Conservation (phyloP, 30 jellyfish, hydroid and myxozoan genomes). For the Aurelia sp. region DNA sequence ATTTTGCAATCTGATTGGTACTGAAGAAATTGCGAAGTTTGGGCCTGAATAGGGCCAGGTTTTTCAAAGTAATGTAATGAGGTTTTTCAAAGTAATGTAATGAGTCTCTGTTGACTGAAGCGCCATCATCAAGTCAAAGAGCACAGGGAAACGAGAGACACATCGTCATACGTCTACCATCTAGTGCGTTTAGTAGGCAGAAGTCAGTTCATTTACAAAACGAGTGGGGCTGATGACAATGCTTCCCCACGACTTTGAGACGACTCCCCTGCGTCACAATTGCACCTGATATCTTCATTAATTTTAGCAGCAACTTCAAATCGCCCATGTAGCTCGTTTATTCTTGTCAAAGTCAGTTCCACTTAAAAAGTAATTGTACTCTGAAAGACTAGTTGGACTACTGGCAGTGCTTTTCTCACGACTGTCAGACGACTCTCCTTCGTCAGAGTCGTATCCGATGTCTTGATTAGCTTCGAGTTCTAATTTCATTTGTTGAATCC, state of each 20-base stretch:
- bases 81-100: too few relatives aligned
- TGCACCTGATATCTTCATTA: constrained; percentile 53
- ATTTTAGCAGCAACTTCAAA: neutral
- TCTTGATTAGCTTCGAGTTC: constrained; percentile 61
- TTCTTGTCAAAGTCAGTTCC: constrained; percentile 58
- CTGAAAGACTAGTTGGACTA: constrained; percentile 21
- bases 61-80: too few relatives aligned
- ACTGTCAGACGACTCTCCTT: constrained; percentile 24
- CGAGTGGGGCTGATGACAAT: neutral
- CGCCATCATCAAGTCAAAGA: too few relatives aligned
- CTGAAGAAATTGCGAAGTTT: too few relatives aligned
- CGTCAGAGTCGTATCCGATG: constrained; percentile 80
- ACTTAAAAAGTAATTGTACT: neutral
- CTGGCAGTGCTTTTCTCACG: neutral
- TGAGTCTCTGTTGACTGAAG: too few relatives aligned
- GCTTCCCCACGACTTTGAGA: neutral
- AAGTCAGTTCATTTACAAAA: constrained; percentile 27
- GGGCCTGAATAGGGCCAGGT: too few relatives aligned
- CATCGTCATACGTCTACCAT: too few relatives aligned
- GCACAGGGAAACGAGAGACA: too few relatives aligned
- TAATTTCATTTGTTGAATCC: constrained; percentile 59
- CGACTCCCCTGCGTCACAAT: constrained; percentile 56
- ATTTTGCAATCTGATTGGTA: too few relatives aligned
- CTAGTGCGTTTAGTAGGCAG: too few relatives aligned
- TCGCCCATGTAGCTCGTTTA: constrained; percentile 77